Evolutionary conservation across 2,888 invertebrate genomes (phyloP), one percentile per base, ranked within the genome.

Genomic region (Synergus japonicus): DNA sequence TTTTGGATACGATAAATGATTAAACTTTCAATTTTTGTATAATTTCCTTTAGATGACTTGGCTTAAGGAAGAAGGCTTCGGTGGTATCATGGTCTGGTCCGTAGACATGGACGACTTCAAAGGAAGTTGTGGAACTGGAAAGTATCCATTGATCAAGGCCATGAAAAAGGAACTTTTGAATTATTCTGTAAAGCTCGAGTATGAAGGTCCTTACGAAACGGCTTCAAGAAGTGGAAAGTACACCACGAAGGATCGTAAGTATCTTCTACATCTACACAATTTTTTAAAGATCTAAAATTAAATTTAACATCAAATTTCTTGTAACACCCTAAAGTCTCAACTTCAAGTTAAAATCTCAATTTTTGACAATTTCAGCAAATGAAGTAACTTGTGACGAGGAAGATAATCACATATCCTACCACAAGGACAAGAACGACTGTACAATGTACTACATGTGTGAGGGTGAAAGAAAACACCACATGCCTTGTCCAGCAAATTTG

Each of bases 71-170:
- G 97, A 97, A 94, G 98, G 97, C 43, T 97, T 97, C 85, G 98
- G 98, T 63, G 98, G 98, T 29, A 97, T 98, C 79, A 98, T 98
- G 97, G 96, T 98, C 76, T 98, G 98, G 98, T 98, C 98, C 0
- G 94, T 98, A 43, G 98, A 98, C 89, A 96, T 98, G 97, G 98
- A 98, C 89, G 98, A 98, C 92, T 98, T 98, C 93, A 94, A 95
- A 83, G 98, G 98, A 12, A 95, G 95, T 12, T 98, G 98, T 88
- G 98, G 98, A 12, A 96, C 96, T 78, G 97, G 97, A 65, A 97
- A 97, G 89, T 98, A 96, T 92, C 98, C 98, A 0, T 93, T 98
- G 67, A 95, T 98, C 82, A 96, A 95, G 78, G 96, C 98, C 0
- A 96, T 98, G 94, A 96, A 95, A 85, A 96, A 97, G 89, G 97